Evolutionary conservation across 2,797 vertebrate genomes (phyloP).

Genomic region (Bufotes viridis): DNA sequence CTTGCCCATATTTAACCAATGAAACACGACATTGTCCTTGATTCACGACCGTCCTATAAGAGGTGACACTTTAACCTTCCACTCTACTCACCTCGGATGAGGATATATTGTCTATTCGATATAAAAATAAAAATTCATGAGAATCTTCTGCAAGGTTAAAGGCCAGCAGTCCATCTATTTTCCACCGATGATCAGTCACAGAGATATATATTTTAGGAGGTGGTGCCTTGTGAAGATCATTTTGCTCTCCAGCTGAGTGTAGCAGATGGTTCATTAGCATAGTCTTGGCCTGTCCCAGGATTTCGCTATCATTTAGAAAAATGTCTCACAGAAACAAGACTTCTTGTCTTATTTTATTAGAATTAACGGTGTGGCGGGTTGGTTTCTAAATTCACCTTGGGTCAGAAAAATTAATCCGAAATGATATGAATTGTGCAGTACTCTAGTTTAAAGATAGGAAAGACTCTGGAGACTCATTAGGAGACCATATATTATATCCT

Average conservation of each 20-base stretch:
- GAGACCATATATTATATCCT: constrained; percentile 78
- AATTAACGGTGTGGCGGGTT: constrained; percentile 81
- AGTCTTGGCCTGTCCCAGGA: constrained; percentile 79
- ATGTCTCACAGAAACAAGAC: constrained; percentile 86
- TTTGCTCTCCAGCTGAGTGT: constrained; percentile 80
- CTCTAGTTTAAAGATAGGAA: constrained; percentile 82
- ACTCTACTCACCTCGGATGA: constrained; percentile 52
- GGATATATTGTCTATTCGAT: constrained; percentile 62
- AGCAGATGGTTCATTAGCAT: constrained; percentile 90
- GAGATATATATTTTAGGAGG: constrained; percentile 82
- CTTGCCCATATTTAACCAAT: constrained; percentile 36
- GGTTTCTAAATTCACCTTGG: constrained; percentile 87
- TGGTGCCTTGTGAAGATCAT: constrained; percentile 73
- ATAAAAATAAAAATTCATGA: constrained; percentile 52
- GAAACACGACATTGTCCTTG: constrained; percentile 49
- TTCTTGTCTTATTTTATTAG: constrained; percentile 86
- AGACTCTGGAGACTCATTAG: constrained; percentile 82
- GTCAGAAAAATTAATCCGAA: constrained; percentile 97
- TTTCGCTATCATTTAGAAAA: constrained; percentile 82
- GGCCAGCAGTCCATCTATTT: constrained; percentile 84
- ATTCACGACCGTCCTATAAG: constrained; percentile 44
- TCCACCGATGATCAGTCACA: constrained; percentile 90
- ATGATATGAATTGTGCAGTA: constrained; percentile 83
- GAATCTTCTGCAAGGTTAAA: constrained; percentile 81
- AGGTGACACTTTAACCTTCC: constrained; percentile 59